These are phyloP conservation scores for Conger conger DNA, from an alignment of 2,113 vertebrate genomes.

Conservation along the genomic window DNA sequence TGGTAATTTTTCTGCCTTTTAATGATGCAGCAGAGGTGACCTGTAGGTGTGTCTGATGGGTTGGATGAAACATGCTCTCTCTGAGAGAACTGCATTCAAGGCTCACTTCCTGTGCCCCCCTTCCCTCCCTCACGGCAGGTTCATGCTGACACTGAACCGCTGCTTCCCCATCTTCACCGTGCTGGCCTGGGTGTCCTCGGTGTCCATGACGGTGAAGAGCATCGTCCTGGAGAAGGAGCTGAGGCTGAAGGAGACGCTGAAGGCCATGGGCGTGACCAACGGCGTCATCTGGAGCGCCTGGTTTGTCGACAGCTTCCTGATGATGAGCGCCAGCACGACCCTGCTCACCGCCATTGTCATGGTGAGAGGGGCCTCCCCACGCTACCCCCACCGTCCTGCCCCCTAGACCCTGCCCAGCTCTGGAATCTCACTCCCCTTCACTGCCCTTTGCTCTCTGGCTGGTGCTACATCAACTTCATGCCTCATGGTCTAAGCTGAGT, in stretches of 20 bases:
- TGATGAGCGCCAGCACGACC: conserved; percentile 81
- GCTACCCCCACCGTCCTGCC: not conserved
- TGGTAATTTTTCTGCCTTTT: not conserved
- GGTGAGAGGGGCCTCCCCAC: conserved; percentile 69
- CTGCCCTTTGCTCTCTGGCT: not conserved
- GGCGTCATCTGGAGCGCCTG: conserved; percentile 87
- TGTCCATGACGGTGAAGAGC: conserved; percentile 91
- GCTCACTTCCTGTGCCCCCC: not conserved
- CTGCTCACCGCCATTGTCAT: conserved; percentile 85
- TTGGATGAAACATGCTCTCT: not conserved
- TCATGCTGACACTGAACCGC: conserved; percentile 93
- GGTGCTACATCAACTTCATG: conserved; percentile 79
- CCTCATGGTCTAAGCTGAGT: not conserved
- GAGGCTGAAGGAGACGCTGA: conserved; percentile 88
- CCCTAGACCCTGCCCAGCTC: not conserved
- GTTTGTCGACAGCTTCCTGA: conserved; percentile 89
- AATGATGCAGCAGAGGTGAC: not conserved
- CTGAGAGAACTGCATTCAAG: too few species aligned
- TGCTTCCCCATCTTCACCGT: conserved; percentile 96
- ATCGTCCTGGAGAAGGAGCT: conserved; percentile 94
- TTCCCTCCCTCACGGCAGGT: conserved; percentile 69
- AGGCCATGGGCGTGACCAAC: conserved; percentile 83
- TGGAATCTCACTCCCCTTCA: not conserved
- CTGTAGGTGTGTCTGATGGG: not conserved
- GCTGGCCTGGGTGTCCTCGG: conserved; percentile 90